A percentile compares a stretch with the other conserved stretches of the same genome.
Evolutionary conservation across 2,888 invertebrate genomes (phyloP).

Genomic region (Metallyticus violacea): DNA sequence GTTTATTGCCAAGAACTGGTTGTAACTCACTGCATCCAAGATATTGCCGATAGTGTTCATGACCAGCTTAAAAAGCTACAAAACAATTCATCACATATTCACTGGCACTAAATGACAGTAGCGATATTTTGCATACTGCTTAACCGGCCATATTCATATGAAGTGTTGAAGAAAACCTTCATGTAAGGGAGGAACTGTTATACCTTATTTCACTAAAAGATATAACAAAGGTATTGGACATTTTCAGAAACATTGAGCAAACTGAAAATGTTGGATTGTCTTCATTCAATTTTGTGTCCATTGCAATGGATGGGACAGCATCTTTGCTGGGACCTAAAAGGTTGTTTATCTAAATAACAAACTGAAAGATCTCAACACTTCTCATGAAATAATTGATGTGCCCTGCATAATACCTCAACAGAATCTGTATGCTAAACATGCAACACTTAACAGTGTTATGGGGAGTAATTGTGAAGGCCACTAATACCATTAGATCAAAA

Average conservation of each 20-base stretch:
- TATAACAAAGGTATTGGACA: too few relatives aligned
- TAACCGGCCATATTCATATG: not conserved
- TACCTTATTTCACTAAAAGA: too few relatives aligned
- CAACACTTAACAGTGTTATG: not conserved
- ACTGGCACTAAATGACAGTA: not conserved
- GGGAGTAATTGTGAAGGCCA: too few relatives aligned
- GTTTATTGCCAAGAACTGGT: too few relatives aligned
- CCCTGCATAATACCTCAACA: not conserved
- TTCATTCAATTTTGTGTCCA: not conserved
- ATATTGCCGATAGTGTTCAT: not conserved
- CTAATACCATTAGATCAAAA: too few relatives aligned
- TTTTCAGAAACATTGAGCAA: not conserved
- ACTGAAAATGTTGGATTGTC: too few relatives aligned
- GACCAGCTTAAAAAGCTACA: not conserved
- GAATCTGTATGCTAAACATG: not conserved
- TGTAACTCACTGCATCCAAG: not conserved
- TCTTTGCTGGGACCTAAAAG: not conserved
- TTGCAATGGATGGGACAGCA: not conserved
- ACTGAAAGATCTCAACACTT: not conserved
- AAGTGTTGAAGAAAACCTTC: not conserved
- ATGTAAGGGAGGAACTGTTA: too few relatives aligned
- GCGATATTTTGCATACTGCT: not conserved
- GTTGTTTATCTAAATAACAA: not conserved
- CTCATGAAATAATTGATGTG: not conserved
- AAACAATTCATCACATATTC: not conserved